Conservation (phyloP, 2,888 invertebrate genomes). For the Neoaliturus tenellus region DNA sequence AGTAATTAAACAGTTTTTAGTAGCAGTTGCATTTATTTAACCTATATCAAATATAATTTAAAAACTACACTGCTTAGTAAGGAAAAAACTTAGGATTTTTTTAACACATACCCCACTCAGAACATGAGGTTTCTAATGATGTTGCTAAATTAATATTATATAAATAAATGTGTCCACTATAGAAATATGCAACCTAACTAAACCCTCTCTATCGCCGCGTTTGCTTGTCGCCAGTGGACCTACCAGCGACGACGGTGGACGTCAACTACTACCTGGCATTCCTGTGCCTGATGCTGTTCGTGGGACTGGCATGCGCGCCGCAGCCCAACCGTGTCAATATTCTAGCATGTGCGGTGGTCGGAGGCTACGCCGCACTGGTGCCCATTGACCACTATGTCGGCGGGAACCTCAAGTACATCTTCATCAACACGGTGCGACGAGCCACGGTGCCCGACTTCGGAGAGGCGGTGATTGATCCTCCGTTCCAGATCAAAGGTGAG, state of each 20-base stretch:
- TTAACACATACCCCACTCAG: no score
- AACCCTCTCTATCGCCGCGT: no score
- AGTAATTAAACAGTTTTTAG: no score
- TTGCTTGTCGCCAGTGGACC: slow-evolving; percentile 69
- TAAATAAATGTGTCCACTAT: no score
- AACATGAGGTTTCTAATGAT: no score
- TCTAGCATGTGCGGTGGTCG: slow-evolving; percentile 79
- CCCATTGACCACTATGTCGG: slow-evolving; percentile 80
- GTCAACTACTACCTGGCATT: slow-evolving; percentile 81
- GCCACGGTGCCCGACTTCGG: slow-evolving; percentile 78
- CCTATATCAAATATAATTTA: no score
- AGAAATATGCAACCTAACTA: no score
- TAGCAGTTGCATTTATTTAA: no score
- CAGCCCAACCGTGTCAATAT: slow-evolving; percentile 77
- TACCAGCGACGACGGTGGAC: slow-evolving; percentile 74
- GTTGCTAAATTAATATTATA: no score
- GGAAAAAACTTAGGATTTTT: no score
- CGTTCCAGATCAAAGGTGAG: slow-evolving; percentile 77
- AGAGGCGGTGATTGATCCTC: slow-evolving; percentile 77
- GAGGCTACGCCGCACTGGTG: slow-evolving; percentile 78
- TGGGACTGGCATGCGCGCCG: slow-evolving; percentile 74
- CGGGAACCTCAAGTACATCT: slow-evolving; percentile 80
- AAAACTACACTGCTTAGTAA: no score
- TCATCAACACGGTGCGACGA: slow-evolving; percentile 81
- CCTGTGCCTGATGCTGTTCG: slow-evolving; percentile 73